Percentiles rank a stretch among this genome's conserved stretches.
phyloP scores from a whole-genome alignment of 2,888 invertebrate species.

The Saturnia japonica region DNA sequence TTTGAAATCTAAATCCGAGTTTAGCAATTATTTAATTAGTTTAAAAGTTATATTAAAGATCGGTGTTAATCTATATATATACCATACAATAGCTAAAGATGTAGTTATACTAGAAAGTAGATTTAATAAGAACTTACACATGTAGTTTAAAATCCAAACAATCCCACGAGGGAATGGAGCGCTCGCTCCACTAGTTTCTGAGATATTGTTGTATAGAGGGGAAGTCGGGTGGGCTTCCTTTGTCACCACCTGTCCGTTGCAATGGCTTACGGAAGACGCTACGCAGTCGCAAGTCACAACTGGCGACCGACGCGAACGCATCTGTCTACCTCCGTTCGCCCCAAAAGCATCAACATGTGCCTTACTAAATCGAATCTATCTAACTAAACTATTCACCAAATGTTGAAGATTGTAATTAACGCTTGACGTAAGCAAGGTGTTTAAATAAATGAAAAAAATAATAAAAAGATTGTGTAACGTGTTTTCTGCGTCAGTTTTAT shows the following conservation, averaged over 20 bases:
- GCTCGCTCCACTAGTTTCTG: constrained; percentile 44
- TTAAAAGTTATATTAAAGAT: no score
- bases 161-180: constrained; percentile 33
- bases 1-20: no score
- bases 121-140: constrained; percentile 3
- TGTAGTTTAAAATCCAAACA: not conserved
- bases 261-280: constrained; percentile 76
- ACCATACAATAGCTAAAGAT: not conserved
- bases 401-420: not conserved
- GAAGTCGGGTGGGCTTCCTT: constrained; percentile 64
- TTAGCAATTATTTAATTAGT: no score
- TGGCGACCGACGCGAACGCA: constrained; percentile 63
- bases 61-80: no score
- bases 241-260: constrained; percentile 77
- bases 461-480: not conserved
- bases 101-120: not conserved
- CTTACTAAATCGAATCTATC: constrained; percentile 7
- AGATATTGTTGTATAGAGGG: constrained; percentile 52
- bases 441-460: not conserved
- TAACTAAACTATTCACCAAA: not conserved
- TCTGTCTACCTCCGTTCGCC: constrained; percentile 65
- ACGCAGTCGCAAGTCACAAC: constrained; percentile 55
- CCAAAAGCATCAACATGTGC: constrained; percentile 57
- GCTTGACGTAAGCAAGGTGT: not conserved
- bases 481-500: not conserved